Evolutionary conservation across 2,113 vertebrate species (phyloP).

Genomic region (Parotia lawesii): DNA sequence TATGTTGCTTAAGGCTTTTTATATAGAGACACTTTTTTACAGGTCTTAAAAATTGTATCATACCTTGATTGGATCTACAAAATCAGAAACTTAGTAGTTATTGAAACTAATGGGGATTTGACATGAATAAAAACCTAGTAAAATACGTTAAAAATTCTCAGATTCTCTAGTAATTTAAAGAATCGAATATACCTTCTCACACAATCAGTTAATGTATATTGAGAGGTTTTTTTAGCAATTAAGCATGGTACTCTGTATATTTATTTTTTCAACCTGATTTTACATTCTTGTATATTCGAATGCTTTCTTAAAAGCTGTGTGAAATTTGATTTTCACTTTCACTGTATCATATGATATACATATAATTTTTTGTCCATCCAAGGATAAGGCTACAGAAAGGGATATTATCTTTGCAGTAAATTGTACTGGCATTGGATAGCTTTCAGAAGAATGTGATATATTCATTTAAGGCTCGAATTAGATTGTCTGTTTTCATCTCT

Average conservation of each 20-base stretch:
- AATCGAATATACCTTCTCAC: neutral
- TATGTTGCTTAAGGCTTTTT: neutral
- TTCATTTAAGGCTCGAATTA: neutral
- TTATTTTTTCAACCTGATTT: neutral
- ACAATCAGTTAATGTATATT: neutral
- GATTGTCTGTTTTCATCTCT: neutral
- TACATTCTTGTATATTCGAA: neutral
- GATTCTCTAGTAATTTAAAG: neutral
- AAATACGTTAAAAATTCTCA: neutral
- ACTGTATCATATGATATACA: neutral
- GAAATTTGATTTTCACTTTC: neutral
- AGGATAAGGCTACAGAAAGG: neutral
- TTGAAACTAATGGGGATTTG: neutral
- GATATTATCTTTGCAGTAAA: neutral
- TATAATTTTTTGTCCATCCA: neutral
- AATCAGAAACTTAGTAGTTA: neutral
- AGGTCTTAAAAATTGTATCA: neutral
- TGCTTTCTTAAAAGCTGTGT: neutral
- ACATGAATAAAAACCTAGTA: neutral
- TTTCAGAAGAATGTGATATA: neutral
- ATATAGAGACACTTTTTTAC: neutral
- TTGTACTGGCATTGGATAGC: neutral
- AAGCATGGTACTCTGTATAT: neutral
- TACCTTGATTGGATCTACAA: neutral
- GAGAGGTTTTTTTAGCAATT: neutral